Conservation (phyloP, 1,140 invertebrate genomes). For the Olivierus martensii region DNA sequence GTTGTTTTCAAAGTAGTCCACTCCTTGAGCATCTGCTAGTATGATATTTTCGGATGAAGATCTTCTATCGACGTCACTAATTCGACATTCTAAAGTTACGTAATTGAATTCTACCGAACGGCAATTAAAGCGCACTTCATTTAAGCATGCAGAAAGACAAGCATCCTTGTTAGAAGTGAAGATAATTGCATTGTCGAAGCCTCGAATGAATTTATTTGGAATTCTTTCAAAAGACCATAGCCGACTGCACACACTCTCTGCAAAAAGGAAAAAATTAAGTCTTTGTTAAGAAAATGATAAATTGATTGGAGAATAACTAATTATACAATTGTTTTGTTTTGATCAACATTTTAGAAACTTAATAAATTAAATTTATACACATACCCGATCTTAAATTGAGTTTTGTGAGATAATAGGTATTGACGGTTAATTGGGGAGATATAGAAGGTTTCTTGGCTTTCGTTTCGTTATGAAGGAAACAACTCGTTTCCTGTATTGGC, state of each 20-base stretch:
- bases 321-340: neutral
- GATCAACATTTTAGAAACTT: neutral
- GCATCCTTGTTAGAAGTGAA: conserved; percentile 88
- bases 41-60: conserved; percentile 54
- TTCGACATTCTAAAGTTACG: conserved; percentile 72
- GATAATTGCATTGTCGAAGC: conserved; percentile 76
- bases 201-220: conserved; percentile 77
- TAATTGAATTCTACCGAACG: conserved; percentile 88
- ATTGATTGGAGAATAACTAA: neutral
- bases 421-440: conserved; percentile 58
- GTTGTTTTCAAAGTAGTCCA: conserved; percentile 92
- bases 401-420: conserved; percentile 92
- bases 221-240: conserved; percentile 88
- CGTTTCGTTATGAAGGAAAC: conserved; percentile 83
- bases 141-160: conserved; percentile 77
- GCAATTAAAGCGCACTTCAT: conserved; percentile 81
- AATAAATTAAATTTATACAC: conserved; percentile 3
- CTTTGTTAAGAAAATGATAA: neutral
- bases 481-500: conserved; percentile 79
- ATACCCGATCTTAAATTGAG: conserved; percentile 68
- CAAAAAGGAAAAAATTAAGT: conserved; percentile 18
- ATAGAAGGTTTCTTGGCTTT: conserved; percentile 71
- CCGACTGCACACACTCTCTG: conserved; percentile 75
- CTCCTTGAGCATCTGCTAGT: conserved; percentile 73
- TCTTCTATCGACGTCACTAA: conserved; percentile 74